A percentile compares a stretch with the other conserved stretches of the same genome.
These are phyloP conservation scores for Mechanitis mazaeus DNA, from an alignment of 2,888 invertebrate genomes.

Conservation along the genomic window DNA sequence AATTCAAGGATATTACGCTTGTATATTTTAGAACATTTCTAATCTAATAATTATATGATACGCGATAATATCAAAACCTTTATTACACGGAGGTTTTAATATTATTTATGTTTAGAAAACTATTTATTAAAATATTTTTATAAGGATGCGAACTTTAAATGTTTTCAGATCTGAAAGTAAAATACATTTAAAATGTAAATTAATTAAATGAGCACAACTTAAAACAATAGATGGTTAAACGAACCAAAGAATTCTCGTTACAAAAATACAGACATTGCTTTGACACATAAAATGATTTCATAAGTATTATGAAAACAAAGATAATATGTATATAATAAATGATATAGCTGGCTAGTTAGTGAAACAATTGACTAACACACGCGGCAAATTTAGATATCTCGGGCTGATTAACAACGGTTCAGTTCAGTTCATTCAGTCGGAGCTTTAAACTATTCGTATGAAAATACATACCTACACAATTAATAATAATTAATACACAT, in stretches of 20 bases:
- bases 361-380: neutral
- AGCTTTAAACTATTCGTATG: conserved; percentile 44
- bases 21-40: neutral
- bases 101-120: conserved; percentile 7
- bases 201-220: neutral
- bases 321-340: too few relatives aligned
- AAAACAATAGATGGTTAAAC: neutral
- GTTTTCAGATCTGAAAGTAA: neutral
- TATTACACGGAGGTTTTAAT: conserved; percentile 11
- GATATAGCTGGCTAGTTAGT: too few relatives aligned
- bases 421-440: conserved; percentile 46
- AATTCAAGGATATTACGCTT: conserved; percentile 12
- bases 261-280: conserved; percentile 2
- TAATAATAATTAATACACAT: conserved; percentile 17
- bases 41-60: neutral
- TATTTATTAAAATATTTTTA: conserved; percentile 14
- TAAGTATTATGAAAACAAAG: too few relatives aligned
- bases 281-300: neutral
- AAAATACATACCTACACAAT: conserved; percentile 38
- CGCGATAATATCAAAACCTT: conserved; percentile 18
- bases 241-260: conserved; percentile 6
- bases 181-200: neutral
- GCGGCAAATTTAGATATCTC: conserved; percentile 46
- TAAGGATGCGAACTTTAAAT: conserved; percentile 25
- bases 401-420: conserved; percentile 46